Evolutionary conservation across 2,113 vertebrate genomes (phyloP).

Genomic region (Jaculus jaculus): DNA sequence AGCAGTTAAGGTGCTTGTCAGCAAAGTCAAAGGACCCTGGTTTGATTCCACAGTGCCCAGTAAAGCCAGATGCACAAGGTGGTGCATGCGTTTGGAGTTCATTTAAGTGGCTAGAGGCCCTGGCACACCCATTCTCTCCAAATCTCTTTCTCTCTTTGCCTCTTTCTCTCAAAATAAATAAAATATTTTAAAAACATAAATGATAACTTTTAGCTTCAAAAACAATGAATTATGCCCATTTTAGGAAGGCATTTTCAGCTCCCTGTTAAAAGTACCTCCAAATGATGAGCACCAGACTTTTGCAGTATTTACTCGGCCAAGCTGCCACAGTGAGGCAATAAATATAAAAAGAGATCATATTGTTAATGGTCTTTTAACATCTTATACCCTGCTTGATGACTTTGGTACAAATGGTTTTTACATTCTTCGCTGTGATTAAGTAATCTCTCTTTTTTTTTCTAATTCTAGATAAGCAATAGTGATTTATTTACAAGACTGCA

Average conservation of each 20-base stretch:
- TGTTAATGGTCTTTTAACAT: background rate
- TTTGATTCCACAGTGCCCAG: too few species aligned
- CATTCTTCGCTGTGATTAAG: background rate
- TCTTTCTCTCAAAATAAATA: too few species aligned
- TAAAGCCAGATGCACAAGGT: too few species aligned
- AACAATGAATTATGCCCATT: background rate
- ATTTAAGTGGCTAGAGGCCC: too few species aligned
- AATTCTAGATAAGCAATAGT: background rate
- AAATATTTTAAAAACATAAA: background rate
- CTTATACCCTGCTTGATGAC: background rate
- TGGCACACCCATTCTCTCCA: too few species aligned
- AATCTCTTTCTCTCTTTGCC: too few species aligned
- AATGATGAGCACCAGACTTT: background rate
- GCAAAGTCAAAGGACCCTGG: too few species aligned
- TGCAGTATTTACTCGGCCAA: background rate
- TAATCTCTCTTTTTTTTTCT: background rate
- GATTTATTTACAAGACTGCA: background rate
- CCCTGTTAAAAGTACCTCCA: background rate
- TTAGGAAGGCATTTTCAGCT: background rate
- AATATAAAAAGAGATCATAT: background rate
- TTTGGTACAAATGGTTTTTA: slow-evolving; percentile 28
- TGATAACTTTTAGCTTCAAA: slow-evolving; percentile 18
- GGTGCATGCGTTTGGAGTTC: too few species aligned
- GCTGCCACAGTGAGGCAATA: background rate
- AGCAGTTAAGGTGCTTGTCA: too few species aligned